Evolutionary conservation across 2,113 vertebrate genomes (phyloP).

Genomic region (Ameiurus melas): DNA sequence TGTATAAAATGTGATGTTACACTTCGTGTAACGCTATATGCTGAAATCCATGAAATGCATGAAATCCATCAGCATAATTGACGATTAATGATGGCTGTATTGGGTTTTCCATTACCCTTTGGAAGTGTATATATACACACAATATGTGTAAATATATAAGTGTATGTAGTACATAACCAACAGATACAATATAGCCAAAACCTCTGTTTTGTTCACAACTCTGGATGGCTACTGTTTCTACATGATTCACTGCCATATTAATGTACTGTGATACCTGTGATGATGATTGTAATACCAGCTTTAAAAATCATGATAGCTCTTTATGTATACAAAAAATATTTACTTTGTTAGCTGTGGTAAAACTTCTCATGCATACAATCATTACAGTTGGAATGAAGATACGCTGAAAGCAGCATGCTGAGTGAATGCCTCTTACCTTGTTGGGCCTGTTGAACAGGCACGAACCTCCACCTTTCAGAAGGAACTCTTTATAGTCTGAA

Average conservation of each 20-base stretch:
- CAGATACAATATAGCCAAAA: neutral
- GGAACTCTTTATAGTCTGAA: constrained; percentile 92
- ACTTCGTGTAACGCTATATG: neutral
- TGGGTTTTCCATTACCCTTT: neutral
- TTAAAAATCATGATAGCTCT: neutral
- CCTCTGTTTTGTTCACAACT: neutral
- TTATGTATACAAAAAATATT: neutral
- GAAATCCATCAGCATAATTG: no score
- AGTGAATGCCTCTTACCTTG: constrained; percentile 75
- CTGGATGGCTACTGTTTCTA: neutral
- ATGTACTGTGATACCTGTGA: neutral
- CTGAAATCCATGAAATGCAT: neutral
- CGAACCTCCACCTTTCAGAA: constrained; percentile 89
- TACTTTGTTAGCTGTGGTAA: neutral
- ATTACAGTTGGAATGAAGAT: neutral
- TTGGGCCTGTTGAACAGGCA: constrained; percentile 96
- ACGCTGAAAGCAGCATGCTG: neutral
- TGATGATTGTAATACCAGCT: neutral
- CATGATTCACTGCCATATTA: neutral
- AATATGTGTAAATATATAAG: neutral
- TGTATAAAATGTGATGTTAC: neutral
- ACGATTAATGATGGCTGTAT: neutral
- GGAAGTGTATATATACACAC: neutral
- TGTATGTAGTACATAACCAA: neutral
- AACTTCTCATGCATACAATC: neutral